Conservation (phyloP, 2,797 vertebrate genomes). For the Huso huso region DNA sequence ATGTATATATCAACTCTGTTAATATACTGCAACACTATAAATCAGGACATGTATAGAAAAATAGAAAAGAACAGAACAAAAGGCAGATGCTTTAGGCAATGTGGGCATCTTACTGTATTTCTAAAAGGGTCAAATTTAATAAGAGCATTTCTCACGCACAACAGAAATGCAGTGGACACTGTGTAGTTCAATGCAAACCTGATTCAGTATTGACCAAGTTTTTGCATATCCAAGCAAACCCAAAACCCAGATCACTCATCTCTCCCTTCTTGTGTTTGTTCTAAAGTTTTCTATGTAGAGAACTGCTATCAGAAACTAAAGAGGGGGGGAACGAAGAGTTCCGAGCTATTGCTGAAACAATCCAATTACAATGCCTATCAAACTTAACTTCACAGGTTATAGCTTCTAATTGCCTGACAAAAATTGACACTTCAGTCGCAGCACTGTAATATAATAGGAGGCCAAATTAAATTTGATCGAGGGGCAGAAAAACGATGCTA, state of each 20-base stretch:
- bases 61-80: background rate
- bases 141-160: constrained; percentile 31
- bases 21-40: background rate
- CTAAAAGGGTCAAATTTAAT: constrained; percentile 30
- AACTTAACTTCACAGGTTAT: constrained; percentile 98
- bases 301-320: constrained; percentile 66
- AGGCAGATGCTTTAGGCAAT: background rate
- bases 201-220: constrained; percentile 32
- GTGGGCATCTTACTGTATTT: too few species aligned
- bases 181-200: constrained; percentile 32
- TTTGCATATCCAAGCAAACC: constrained; percentile 36
- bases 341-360: constrained; percentile 96
- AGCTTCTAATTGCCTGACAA: constrained; percentile 99
- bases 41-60: background rate
- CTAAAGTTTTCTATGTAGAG: constrained; percentile 48
- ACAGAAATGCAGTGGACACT: constrained; percentile 30
- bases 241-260: constrained; percentile 20
- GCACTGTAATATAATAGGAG: constrained; percentile 98
- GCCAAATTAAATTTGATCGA: constrained; percentile 99
- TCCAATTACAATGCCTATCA: constrained; percentile 99
- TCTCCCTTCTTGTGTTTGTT: constrained; percentile 47
- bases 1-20: too few species aligned
- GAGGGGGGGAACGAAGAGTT: constrained; percentile 60
- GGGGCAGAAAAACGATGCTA: constrained; percentile 96
- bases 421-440: constrained; percentile 99